Evolutionary conservation across 2,888 invertebrate species (phyloP), one percentile per base, ranked within the genome.

Genomic region (Eutolmus rufibarbis): DNA sequence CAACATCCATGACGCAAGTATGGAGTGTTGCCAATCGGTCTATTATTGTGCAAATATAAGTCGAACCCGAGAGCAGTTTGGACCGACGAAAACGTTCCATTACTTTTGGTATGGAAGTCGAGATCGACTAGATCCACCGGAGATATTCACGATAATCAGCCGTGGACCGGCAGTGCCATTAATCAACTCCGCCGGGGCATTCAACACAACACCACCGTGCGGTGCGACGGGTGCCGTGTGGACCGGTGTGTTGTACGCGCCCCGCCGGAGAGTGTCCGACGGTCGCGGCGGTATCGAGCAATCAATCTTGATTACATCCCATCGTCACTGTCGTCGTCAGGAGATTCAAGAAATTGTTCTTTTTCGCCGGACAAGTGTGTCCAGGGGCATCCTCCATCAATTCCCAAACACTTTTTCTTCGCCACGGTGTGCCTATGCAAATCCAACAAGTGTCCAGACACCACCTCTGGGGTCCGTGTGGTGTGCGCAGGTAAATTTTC

Each of bases 221-320:
- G 40, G 40, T 46, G 43, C 14, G 14, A 46, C 5, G 43, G 43
- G 12, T 46, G 43, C 43, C 12, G 43, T 66, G 66, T 66, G 28
- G 66, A 66, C 66, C 66, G 66, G 28, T 66, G 66, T 66, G 51
- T 66, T 66, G 9, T 57, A 57, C 19, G 57, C 57, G 57, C 7
- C 57, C 57, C 57, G 19, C 66, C 23, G 23, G 66, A n/a, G 8
- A 66, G 51, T 51, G 51, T 66, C 66, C 66, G 23, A 66, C 56
- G 56, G 56, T 19, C 16, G 16, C 84, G 34, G 74, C 46, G 51
- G 23, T 85, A 85, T 74, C 85, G 46, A 46, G 40, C 46, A 74
- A 85, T 85, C 85, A 85, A 85, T 85, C 85, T 85, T 85, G 85
- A 85, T 85, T 85, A 56, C 74, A 85, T 85, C 74, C 74, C 57